Base-by-base conservation (phyloP, 2,888 invertebrate genomes). In the Trachelus tabidus region DNA sequence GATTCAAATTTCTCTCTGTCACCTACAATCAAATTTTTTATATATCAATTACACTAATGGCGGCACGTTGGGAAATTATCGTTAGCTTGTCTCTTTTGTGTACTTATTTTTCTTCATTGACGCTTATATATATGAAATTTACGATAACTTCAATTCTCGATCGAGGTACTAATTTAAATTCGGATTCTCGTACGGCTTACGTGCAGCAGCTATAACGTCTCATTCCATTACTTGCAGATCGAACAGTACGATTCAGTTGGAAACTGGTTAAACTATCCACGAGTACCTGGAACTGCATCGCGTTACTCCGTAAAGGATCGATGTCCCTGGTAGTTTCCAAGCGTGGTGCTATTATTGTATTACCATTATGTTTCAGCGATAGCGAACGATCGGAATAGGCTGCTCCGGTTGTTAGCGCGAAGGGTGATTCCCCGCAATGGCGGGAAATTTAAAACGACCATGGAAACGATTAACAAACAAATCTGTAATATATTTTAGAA, bases 1-100 rank as follows among this genome's bases (percentile, higher is more conserved):
- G 89, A 91, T 90, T 90, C 89, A 89, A 86, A 87, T 79, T 75
- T 87, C 82, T 87, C 81, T 87, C 83, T 87, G 83, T 86, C 87
- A 88, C 85, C 84, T 87, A 85, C 89, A 83, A 75, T 89, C 83
- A 79, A 82, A 81, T 84, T 83, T 83, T 85, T 83, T 83, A 80
- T 83, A 80, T 81, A 77, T 79, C 56, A 23, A 56, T 56, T 56
- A 23, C 56, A 23, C 6, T 6, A 9, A 56, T 23, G 9, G 23
- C 56, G 23, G 2, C 23, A 56, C 56, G 56, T 15, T 56, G 1
- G 23, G 15, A 56, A 56, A 23, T 56, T 56, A 9, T 56, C 56
- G 23, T 40, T 40, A 23, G 40, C 23, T 56, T 56, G 23, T 9
- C 23, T 9, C 23, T 9, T 12, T 12, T 35, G 35, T 35, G 35